Percentiles rank a stretch among this genome's conserved stretches.
Conservation (phyloP, 2,113 vertebrate species). For the Ciconia boyciana region DNA sequence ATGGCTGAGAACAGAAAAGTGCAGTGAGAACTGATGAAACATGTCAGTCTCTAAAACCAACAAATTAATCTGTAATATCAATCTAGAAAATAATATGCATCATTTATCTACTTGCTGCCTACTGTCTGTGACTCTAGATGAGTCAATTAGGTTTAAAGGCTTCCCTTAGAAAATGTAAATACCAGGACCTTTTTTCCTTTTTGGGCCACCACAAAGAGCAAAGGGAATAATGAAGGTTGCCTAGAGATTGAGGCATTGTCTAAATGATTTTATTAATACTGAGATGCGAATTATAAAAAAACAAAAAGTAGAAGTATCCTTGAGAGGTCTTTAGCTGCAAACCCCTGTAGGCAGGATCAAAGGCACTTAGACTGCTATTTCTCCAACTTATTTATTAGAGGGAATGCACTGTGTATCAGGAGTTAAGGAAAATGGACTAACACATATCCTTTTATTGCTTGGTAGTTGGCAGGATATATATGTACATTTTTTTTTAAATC, state of each 20-base stretch:
- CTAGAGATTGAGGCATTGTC: not conserved
- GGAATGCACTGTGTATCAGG: not conserved
- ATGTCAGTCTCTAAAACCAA: not conserved
- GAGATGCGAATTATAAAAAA: not conserved
- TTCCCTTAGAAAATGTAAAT: not conserved
- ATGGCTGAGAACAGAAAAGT: not conserved
- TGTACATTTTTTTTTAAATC: not conserved
- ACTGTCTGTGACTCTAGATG: not conserved
- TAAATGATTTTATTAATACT: not conserved
- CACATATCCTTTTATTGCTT: not conserved
- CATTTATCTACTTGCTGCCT: not conserved
- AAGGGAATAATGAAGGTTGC: not conserved
- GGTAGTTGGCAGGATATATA: not conserved
- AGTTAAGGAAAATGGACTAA: not conserved
- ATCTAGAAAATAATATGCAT: not conserved
- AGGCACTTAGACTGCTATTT: not conserved
- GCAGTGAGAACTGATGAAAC: not conserved
- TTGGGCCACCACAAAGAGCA: not conserved
- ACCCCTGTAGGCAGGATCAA: not conserved
- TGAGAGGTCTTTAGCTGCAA: not conserved
- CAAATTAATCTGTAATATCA: not conserved
- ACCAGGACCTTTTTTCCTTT: not conserved
- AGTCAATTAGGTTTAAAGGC: not conserved
- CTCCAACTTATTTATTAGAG: not conserved
- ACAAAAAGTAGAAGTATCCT: not conserved